Evolutionary conservation across 2,113 vertebrate genomes (phyloP), one percentile per base, ranked within the genome.

Genomic region (Bothrops jararaca): DNA sequence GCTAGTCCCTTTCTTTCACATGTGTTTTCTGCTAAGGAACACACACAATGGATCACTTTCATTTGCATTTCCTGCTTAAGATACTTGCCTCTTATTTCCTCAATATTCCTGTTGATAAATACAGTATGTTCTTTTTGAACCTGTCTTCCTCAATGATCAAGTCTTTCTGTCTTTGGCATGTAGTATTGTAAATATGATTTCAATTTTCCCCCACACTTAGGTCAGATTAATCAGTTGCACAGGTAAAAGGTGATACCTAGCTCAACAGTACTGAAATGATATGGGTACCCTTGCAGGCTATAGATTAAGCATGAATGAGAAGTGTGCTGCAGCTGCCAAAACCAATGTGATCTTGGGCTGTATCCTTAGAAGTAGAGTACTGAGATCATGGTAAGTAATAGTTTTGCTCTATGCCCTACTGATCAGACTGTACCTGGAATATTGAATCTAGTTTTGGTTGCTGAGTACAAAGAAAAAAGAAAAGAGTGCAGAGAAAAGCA

Each of bases 171-270:
- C 58, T 29, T 13, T 89, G 85, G 90, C 64, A 90, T 50, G 53
- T 94, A 39, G 6, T 80, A 80, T 34, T 92, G 88, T 74, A 90
- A 22, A 34, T 52, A 53, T 52, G 92, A 94, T 88, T 74, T 88
- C 80, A 93, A 89, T 0, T 80, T 80, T 42, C 4, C 0, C 29
- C 74, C 34, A 80, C 0, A 7, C 74, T 80, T 42, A 42, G 20
- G 74, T 80, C 34, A 80, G 34, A 80, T 80, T 42, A 80, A 80
- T 42, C 34, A 80, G 74, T 22, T 80, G 74, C 20, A 42, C 74
- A 42, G 74, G 34, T 20, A 80, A 80, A 42, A 42, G 18, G 34
- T 39, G 74, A 34, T 39, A 80, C 74, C 15, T 39, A 80, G 34
- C 34, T 42, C 74, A 80, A 80, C 34, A 42, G 34, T 42, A 42